phyloP scores from a whole-genome alignment of 2,113 vertebrate genomes.

The Zingel zingel region DNA sequence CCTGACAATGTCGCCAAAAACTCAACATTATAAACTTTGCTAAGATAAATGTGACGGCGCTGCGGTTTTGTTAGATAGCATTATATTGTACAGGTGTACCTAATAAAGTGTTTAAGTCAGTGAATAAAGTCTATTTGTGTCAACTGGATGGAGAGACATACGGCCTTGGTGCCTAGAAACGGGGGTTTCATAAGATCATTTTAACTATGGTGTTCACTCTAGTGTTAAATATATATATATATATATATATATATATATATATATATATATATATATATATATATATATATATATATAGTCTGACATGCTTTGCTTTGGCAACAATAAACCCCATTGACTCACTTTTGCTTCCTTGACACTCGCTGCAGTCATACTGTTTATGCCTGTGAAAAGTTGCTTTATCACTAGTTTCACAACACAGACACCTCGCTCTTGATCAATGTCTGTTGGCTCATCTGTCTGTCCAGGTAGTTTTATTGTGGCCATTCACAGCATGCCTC shows the following conservation, averaged over 20 bases:
- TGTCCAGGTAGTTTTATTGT: background rate
- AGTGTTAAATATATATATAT: background rate
- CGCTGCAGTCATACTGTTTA: constrained; percentile 51
- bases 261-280: too few species aligned
- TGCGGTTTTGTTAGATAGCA: background rate
- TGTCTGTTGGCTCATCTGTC: constrained; percentile 16
- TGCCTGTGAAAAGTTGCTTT: constrained; percentile 62
- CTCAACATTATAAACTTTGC: background rate
- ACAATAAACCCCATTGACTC: constrained; percentile 73
- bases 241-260: background rate
- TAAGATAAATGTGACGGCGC: background rate
- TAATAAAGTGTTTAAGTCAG: background rate
- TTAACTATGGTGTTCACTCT: background rate
- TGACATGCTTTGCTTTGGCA: constrained; percentile 61
- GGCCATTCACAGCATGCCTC: background rate
- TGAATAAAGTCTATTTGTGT: background rate
- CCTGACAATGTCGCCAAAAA: background rate
- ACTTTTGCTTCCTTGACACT: constrained; percentile 45
- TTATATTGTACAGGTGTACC: background rate
- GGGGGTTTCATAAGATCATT: background rate
- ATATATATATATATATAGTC: constrained; percentile 15
- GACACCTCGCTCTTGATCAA: constrained; percentile 37
- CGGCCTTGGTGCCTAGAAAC: background rate
- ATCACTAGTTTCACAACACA: constrained; percentile 45
- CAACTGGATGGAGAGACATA: background rate